Base-by-base conservation (phyloP, 1,140 invertebrate genomes). In the Anadara kagoshimensis region DNA sequence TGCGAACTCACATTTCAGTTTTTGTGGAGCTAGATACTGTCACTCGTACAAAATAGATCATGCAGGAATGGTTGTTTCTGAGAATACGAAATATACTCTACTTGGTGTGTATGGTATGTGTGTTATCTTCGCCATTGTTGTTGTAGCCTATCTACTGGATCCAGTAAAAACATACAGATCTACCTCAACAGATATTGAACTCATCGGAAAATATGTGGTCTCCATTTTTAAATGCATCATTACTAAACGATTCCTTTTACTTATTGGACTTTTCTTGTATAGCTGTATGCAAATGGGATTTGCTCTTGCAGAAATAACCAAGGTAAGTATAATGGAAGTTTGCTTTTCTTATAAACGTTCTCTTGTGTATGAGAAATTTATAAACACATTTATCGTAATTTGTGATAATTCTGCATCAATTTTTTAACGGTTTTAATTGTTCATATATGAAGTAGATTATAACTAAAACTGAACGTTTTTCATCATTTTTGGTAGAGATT, bases 91-190 rank as follows among this genome's bases (percentile, higher is more conserved):
- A 41, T 86, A 79, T 67, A 78, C 79, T n/a, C 66, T 87, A 18
- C 67, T 83, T 18, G 81, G 82, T 22, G 75, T 83, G 20, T 87
- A 78, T 70, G 72, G 82, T 26, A 66, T 73, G 1, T 75, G 73
- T 53, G 76, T 79, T 12, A 58, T 83, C 1, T 26, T 80, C 12
- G 75, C 81, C 22, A 66, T 87, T 24, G 44, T 79, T 41, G 78
- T 84, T 36, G 76, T 74, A 22, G 47, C 67, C 8, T 80, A 78
- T 59, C 70, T 80, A 14, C 69, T 87, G 64, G 84, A 85, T 54
- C 73, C 78, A 11, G 69, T 87, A 8, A 79, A 76, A 26, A 76
- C 53, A 14, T 75, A 69, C 24, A 49, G 36, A 4, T 47, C 67
- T 36, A 43, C 53, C 5, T 64, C 14, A 44, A 20, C 53, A 8